Conservation (phyloP, 2,113 vertebrate genomes). For the Chaetura pelagica region DNA sequence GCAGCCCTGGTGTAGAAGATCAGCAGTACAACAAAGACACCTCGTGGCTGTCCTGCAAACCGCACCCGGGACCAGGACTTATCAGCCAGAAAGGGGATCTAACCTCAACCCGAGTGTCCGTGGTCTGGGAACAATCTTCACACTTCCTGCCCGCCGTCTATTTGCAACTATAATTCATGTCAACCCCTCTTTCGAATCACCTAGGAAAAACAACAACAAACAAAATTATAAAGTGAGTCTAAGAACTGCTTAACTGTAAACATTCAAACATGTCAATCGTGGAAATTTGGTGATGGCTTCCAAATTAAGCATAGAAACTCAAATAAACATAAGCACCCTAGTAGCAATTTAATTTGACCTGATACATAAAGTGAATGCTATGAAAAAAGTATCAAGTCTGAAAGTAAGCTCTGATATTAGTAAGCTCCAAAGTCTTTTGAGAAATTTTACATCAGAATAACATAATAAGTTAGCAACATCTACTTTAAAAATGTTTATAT, state of each 20-base stretch:
- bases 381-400: background rate
- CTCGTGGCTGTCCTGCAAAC: constrained; percentile 70
- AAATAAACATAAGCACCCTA: background rate
- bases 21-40: constrained; percentile 65
- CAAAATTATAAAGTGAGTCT: background rate
- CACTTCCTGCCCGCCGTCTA: rapidly evolving
- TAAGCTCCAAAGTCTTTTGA: background rate
- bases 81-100: too few species aligned
- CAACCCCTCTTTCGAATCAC: background rate
- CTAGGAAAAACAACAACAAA: background rate
- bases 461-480: background rate
- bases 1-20: background rate
- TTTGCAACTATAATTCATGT: background rate
- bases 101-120: rapidly evolving
- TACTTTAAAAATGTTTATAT: background rate
- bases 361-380: background rate
- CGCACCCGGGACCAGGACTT: background rate
- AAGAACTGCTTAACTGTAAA: background rate
- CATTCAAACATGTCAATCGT: background rate
- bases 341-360: background rate
- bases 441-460: background rate
- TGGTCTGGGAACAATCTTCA: background rate
- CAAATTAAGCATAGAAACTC: background rate
- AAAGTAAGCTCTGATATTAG: background rate
- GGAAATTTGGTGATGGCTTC: background rate